A percentile compares a stretch with the other conserved stretches of the same genome.
Conservation (phyloP, 2,113 vertebrate species). For the Nanorana parkeri region DNA sequence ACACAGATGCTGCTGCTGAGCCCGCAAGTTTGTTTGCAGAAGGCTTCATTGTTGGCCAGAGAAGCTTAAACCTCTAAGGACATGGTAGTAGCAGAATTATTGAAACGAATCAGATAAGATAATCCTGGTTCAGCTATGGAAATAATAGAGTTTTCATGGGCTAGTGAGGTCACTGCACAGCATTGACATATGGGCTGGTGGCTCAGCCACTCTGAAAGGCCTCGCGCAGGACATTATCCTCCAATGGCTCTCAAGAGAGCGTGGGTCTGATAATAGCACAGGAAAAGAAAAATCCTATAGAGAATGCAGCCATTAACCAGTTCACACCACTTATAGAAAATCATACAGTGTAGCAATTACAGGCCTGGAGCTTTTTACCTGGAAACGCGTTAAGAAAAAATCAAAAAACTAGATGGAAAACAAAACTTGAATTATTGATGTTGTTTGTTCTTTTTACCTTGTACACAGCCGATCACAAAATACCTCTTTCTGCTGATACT, state of each 20-base stretch:
- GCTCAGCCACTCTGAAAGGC: background rate
- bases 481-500: too few relatives aligned
- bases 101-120: conserved; percentile 36
- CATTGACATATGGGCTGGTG: background rate
- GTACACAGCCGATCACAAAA: too few relatives aligned
- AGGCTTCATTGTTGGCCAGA: conserved; percentile 37
- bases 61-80: conserved; percentile 43
- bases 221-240: conserved; percentile 17
- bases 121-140: conserved; percentile 40
- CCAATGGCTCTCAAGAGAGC: background rate
- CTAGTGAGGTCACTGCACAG: conserved; percentile 11
- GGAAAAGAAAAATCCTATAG: background rate
- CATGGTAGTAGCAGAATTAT: conserved; percentile 40
- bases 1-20: conserved; percentile 15
- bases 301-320: background rate
- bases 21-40: conserved; percentile 38
- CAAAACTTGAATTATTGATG: too few relatives aligned
- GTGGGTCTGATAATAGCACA: background rate
- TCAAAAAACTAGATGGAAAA: too few relatives aligned
- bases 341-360: background rate
- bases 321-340: background rate
- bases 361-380: too few relatives aligned
- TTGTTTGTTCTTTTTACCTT: too few relatives aligned
- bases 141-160: conserved; percentile 33
- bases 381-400: too few relatives aligned